Evolutionary conservation across 2,797 vertebrate species (phyloP).

Genomic region (Hyperoplus immaculatus): DNA sequence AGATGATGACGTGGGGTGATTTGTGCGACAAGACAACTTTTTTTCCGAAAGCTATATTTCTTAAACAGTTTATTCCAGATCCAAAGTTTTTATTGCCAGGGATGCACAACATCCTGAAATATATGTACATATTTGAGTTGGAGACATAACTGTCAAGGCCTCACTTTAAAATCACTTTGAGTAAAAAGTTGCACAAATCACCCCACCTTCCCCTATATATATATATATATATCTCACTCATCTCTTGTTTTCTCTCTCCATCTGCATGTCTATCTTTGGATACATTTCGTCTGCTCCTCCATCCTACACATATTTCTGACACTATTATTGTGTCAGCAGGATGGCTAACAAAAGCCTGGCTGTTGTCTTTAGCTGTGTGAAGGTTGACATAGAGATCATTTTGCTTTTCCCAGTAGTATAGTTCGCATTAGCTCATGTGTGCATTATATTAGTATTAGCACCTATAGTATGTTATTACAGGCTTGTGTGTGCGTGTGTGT

Average conservation of each 20-base stretch:
- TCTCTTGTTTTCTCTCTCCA: conserved; percentile 55
- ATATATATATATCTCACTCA: conserved; percentile 5
- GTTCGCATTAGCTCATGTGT: conserved; percentile 2
- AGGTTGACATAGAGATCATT: neutral
- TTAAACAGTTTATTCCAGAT: too few relatives aligned
- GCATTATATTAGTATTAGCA: conserved; percentile 1
- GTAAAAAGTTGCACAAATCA: too few relatives aligned
- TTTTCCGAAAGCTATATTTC: too few relatives aligned
- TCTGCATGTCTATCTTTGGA: conserved; percentile 61
- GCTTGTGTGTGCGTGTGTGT: conserved; percentile 1
- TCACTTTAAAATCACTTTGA: too few relatives aligned
- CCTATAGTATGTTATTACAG: conserved; percentile 22
- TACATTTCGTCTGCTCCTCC: conserved; percentile 23
- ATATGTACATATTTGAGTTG: too few relatives aligned
- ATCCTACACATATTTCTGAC: conserved; percentile 12
- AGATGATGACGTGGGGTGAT: too few relatives aligned
- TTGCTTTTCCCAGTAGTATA: conserved; percentile 7
- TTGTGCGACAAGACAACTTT: too few relatives aligned
- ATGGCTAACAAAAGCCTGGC: neutral
- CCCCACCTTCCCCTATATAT: too few relatives aligned
- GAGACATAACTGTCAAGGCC: too few relatives aligned
- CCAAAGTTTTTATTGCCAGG: too few relatives aligned
- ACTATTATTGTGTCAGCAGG: conserved; percentile 1
- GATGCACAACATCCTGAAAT: too few relatives aligned
- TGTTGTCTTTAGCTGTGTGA: conserved; percentile 1